These are phyloP conservation scores for Harpagoxenus sublaevis DNA, from an alignment of 2,888 invertebrate species.

Conservation along the genomic window DNA sequence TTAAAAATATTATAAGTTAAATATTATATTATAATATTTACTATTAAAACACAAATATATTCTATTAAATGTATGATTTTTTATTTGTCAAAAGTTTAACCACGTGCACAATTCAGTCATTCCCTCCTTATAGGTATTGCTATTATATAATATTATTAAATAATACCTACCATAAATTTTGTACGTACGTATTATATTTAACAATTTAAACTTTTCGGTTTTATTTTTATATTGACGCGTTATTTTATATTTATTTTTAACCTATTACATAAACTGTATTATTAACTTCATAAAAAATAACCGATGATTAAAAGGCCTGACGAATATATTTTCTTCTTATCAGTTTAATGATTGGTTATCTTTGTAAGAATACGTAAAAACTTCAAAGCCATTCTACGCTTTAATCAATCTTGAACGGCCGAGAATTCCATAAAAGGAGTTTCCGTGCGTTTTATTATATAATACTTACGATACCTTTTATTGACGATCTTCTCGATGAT, in stretches of 20 bases:
- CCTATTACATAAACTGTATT: neutral
- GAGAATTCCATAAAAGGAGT: neutral
- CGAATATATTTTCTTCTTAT: neutral
- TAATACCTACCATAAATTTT: neutral
- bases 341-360: neutral
- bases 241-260: neutral
- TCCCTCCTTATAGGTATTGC: neutral
- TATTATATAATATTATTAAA: neutral
- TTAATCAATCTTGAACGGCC: neutral
- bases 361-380: neutral
- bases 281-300: neutral
- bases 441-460: neutral
- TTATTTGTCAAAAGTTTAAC: neutral
- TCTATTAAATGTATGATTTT: neutral
- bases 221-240: neutral
- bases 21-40: neutral
- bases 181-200: neutral
- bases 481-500: neutral
- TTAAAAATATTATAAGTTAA: neutral
- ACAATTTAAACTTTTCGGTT: neutral
- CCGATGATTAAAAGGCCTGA: neutral
- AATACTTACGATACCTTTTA: neutral
- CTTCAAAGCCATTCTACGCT: neutral
- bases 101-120: neutral
- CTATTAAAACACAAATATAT: neutral